These are phyloP conservation scores for Gallirallus australis DNA, from an alignment of 2,797 vertebrate genomes.

Conservation along the genomic window DNA sequence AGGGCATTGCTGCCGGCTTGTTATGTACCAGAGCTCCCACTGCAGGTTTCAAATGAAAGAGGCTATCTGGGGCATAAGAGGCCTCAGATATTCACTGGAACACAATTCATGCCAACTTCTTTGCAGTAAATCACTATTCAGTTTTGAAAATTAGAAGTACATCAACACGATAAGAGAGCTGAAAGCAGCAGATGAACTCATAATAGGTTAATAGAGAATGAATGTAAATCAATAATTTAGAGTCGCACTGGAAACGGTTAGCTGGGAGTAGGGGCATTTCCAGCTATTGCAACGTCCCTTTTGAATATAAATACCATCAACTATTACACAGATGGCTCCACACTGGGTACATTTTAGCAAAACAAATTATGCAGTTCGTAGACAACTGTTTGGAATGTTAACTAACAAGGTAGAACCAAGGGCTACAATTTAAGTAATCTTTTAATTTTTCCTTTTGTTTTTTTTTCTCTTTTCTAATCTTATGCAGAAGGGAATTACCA, in stretches of 20 bases:
- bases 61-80: not conserved
- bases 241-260: not conserved
- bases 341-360: not conserved
- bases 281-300: not conserved
- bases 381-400: not conserved
- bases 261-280: not conserved
- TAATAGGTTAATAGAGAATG: slow-evolving; percentile 16
- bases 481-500: not conserved
- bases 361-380: slow-evolving; percentile 12
- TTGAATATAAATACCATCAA: slow-evolving; percentile 17
- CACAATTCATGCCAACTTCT: not conserved
- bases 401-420: slow-evolving; percentile 33
- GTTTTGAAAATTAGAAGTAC: slow-evolving; percentile 9
- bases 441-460: not conserved
- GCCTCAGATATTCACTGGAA: not conserved
- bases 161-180: not conserved
- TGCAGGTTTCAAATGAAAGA: not conserved
- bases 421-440: not conserved
- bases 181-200: slow-evolving; percentile 11
- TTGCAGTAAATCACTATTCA: not conserved
- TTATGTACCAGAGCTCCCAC: not conserved
- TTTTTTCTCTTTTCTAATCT: not conserved
- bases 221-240: slow-evolving; percentile 44
- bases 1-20: not conserved
- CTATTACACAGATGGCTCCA: slow-evolving; percentile 33